Conservation (phyloP, 2,888 invertebrate species). For the Cephalotes varians region DNA sequence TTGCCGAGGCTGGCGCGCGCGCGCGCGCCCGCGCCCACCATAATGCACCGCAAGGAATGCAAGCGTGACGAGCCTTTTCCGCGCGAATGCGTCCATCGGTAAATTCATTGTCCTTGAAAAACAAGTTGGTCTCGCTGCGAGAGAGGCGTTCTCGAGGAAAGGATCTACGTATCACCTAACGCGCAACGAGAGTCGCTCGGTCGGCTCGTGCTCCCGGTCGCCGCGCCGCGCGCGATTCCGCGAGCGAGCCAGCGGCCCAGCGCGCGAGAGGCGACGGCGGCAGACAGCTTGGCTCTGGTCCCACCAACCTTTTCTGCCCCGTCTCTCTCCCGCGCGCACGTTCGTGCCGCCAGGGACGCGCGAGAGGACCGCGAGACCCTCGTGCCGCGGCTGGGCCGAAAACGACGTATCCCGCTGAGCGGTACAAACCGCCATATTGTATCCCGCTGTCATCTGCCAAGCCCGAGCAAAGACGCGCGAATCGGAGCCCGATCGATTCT, state of each 20-base stretch:
- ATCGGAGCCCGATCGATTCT: background rate
- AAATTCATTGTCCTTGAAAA: constrained; percentile 65
- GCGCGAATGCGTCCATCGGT: constrained; percentile 52
- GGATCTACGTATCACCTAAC: constrained; percentile 57
- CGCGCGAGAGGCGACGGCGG: constrained; percentile 56
- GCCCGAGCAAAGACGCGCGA: background rate
- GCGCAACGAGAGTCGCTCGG: constrained; percentile 24
- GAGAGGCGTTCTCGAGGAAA: constrained; percentile 62
- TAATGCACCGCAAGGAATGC: constrained; percentile 53
- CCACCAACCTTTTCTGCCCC: constrained; percentile 80
- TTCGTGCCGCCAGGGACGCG: constrained; percentile 31
- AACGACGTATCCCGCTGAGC: background rate
- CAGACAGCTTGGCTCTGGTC: constrained; percentile 85
- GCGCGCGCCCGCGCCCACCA: constrained; percentile 12
- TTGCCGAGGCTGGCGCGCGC: constrained; percentile 13
- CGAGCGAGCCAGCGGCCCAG: constrained; percentile 69
- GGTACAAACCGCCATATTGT: constrained; percentile 39
- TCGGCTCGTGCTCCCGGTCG: constrained; percentile 62
- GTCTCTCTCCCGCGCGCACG: constrained; percentile 50
- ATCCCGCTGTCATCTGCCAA: constrained; percentile 30
- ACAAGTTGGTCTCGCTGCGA: constrained; percentile 63
- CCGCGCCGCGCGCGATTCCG: constrained; percentile 75
- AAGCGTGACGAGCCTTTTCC: constrained; percentile 59
- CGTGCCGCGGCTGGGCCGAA: background rate
- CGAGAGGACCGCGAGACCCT: constrained; percentile 30